phyloP scores from a whole-genome alignment of 2,113 vertebrate species.

The Vulpes ferrilata region DNA sequence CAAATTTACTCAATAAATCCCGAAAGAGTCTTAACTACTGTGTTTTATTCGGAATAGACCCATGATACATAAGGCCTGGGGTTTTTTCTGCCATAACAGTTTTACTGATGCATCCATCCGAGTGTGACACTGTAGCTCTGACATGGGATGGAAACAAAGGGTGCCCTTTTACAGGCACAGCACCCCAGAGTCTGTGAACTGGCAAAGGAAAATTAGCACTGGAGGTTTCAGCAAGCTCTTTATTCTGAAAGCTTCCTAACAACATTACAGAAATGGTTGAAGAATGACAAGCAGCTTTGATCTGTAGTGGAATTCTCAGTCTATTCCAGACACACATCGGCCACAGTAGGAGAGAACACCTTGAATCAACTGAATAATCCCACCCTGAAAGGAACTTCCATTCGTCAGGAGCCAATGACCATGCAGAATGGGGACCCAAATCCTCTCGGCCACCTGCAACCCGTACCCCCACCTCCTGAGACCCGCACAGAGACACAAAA shows the following conservation, averaged over 20 bases:
- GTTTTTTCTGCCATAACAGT: not conserved
- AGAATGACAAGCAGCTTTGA: not conserved
- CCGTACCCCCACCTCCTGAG: not conserved
- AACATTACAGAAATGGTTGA: not conserved
- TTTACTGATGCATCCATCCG: not conserved
- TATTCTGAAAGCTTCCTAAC: not conserved
- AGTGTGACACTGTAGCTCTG: not conserved
- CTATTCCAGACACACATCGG: not conserved
- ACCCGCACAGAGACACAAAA: fast-evolving
- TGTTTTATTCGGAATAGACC: not conserved
- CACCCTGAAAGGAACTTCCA: not conserved
- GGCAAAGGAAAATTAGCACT: not conserved
- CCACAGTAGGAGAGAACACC: not conserved
- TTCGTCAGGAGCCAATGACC: not conserved
- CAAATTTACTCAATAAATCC: not conserved
- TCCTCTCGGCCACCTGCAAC: too few species aligned
- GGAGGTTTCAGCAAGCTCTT: not conserved
- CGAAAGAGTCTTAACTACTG: not conserved
- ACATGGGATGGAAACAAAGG: not conserved
- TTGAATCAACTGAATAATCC: not conserved
- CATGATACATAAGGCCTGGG: not conserved
- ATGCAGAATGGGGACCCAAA: not conserved
- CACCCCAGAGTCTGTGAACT: too few species aligned
- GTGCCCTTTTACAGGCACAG: too few species aligned
- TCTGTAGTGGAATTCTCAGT: not conserved